Conservation (phyloP, 1,140 invertebrate genomes). For the Drosophila ohnishii region DNA sequence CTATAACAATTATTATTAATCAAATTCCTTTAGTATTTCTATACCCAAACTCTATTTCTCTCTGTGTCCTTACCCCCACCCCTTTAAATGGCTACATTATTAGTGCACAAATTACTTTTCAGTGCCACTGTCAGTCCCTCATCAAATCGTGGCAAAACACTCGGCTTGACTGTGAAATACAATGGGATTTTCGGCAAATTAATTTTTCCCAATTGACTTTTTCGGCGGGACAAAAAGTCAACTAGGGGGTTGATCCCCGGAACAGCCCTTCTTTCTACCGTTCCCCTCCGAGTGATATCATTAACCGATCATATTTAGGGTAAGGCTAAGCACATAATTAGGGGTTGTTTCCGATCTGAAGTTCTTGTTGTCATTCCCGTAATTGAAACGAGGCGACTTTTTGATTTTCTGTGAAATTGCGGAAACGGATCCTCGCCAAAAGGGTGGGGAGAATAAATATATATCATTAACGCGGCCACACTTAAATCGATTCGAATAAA, state of each 20-base stretch:
- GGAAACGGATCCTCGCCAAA: neutral
- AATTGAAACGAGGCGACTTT: conserved; percentile 47
- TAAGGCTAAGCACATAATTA: conserved; percentile 73
- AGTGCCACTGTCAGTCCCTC: conserved; percentile 82
- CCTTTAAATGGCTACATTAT: conserved; percentile 49
- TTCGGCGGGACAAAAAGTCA: conserved; percentile 60
- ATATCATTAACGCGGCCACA: conserved; percentile 55
- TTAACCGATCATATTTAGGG: conserved; percentile 81
- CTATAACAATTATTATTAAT: neutral
- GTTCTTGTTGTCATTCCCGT: conserved; percentile 48
- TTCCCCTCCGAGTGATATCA: conserved; percentile 43
- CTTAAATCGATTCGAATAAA: conserved; percentile 47
- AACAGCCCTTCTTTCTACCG: conserved; percentile 22
- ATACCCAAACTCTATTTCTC: neutral
- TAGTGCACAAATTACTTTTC: conserved; percentile 81
- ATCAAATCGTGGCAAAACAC: conserved; percentile 79
- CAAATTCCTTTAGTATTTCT: neutral
- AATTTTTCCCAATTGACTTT: conserved; percentile 82
- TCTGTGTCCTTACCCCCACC: conserved; percentile 32
- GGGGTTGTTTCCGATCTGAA: conserved; percentile 64
- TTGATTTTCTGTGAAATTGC: conserved; percentile 61
- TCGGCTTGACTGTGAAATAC: conserved; percentile 58
- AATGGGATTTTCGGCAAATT: conserved; percentile 76
- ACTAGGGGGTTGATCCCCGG: conserved; percentile 56
- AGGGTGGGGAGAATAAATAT: neutral